Conservation (phyloP, 2,797 vertebrate species). For the Denticeps clupeoides region DNA sequence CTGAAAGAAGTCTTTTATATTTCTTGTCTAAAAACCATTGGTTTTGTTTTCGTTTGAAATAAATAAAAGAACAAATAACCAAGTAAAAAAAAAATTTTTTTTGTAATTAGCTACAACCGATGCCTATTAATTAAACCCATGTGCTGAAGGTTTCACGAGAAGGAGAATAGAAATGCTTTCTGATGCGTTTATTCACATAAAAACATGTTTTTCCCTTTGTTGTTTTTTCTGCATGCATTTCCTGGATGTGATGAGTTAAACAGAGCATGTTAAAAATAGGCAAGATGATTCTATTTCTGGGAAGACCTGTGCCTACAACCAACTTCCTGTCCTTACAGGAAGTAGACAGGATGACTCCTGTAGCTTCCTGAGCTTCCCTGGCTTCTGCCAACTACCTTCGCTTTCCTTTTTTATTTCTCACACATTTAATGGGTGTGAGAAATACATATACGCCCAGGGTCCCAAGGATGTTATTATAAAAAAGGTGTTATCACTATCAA, state of each 20-base stretch:
- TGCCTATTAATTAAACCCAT: no score
- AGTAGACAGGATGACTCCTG: slow-evolving; percentile 69
- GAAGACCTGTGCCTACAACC: slow-evolving; percentile 46
- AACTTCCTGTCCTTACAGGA: slow-evolving; percentile 67
- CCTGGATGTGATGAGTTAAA: slow-evolving; percentile 55
- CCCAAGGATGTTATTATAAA: slow-evolving; percentile 6
- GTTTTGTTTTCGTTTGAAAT: no score
- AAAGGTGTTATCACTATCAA: no score
- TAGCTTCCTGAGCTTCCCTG: slow-evolving; percentile 34
- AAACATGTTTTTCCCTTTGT: background rate
- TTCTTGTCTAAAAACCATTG: background rate
- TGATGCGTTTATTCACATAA: no score
- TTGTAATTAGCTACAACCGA: no score
- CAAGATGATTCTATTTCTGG: slow-evolving; percentile 46
- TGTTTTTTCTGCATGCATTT: slow-evolving; percentile 38
- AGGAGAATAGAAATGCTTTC: no score
- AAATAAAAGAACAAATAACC: no score
- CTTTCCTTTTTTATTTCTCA: slow-evolving; percentile 28
- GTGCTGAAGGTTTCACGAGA: no score
- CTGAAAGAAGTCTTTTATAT: no score
- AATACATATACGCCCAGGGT: slow-evolving; percentile 20
- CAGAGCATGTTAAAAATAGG: slow-evolving; percentile 62
- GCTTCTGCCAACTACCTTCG: slow-evolving; percentile 32
- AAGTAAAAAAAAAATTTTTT: no score
- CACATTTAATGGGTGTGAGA: slow-evolving; percentile 39